Evolutionary conservation across 2,113 vertebrate species (phyloP).

Genomic region (Atractosteus spatula): DNA sequence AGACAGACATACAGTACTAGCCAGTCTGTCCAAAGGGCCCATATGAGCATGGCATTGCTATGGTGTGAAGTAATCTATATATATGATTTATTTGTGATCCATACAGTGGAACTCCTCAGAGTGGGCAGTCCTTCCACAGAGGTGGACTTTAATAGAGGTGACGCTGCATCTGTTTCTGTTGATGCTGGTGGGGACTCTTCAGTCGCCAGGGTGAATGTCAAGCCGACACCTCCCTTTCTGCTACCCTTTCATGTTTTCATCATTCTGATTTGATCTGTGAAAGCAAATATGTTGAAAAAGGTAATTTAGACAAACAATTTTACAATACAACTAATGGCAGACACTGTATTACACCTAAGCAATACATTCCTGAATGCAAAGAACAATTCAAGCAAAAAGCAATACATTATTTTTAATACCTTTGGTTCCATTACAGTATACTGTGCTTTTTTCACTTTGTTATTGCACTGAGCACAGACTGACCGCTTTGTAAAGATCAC

Average conservation of each 20-base stretch:
- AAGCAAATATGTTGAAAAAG: too few relatives aligned
- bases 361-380: too few relatives aligned
- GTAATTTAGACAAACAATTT: too few relatives aligned
- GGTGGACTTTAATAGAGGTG: not conserved
- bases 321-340: too few relatives aligned
- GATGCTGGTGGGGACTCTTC: not conserved
- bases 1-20: not conserved
- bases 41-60: not conserved
- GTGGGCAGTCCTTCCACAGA: not conserved
- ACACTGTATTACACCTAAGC: too few relatives aligned
- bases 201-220: not conserved
- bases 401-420: too few relatives aligned
- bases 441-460: too few relatives aligned
- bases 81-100: not conserved
- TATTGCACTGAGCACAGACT: too few relatives aligned
- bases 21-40: not conserved
- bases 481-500: too few relatives aligned
- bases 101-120: not conserved
- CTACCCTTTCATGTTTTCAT: conserved; percentile 22
- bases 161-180: not conserved
- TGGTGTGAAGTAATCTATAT: not conserved
- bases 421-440: too few relatives aligned
- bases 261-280: conserved; percentile 27
- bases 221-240: not conserved
- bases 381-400: too few relatives aligned